Conservation (phyloP, 2,888 invertebrate genomes). For the Philereme transversata region DNA sequence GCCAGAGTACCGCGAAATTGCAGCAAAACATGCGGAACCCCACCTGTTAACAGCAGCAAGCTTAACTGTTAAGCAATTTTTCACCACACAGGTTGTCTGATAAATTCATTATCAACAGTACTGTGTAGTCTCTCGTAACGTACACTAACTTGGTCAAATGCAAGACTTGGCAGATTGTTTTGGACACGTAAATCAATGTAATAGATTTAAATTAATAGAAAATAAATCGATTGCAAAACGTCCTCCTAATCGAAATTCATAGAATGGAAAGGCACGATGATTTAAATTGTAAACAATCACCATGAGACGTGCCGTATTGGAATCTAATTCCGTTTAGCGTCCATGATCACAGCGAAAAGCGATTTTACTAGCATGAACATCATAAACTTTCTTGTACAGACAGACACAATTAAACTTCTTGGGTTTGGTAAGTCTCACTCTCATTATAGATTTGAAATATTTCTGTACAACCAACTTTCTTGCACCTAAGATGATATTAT, state of each 20-base stretch:
- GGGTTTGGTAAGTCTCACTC: no score
- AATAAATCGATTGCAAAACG: slow-evolving; percentile 10
- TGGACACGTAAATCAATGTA: no score
- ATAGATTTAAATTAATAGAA: background rate
- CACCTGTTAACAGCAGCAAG: slow-evolving; percentile 5
- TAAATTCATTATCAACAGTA: no score
- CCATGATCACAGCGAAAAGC: background rate
- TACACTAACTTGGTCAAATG: no score
- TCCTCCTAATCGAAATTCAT: slow-evolving; percentile 5
- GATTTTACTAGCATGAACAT: background rate
- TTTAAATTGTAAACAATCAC: slow-evolving; percentile 36
- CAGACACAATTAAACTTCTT: no score
- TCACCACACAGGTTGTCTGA: no score
- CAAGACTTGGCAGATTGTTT: no score
- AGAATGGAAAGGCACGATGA: slow-evolving; percentile 26
- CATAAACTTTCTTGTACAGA: no score
- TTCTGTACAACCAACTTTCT: no score
- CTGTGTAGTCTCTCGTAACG: no score
- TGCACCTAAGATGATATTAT: no score
- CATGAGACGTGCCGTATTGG: slow-evolving; percentile 17
- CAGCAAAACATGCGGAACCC: slow-evolving; percentile 33
- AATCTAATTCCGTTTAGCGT: slow-evolving; percentile 2
- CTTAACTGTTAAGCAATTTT: slow-evolving; percentile 2
- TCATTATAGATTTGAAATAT: no score
- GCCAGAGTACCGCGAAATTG: slow-evolving; percentile 27